phyloP scores from a whole-genome alignment of 2,797 vertebrate species.

The Melanotaenia boesemani region DNA sequence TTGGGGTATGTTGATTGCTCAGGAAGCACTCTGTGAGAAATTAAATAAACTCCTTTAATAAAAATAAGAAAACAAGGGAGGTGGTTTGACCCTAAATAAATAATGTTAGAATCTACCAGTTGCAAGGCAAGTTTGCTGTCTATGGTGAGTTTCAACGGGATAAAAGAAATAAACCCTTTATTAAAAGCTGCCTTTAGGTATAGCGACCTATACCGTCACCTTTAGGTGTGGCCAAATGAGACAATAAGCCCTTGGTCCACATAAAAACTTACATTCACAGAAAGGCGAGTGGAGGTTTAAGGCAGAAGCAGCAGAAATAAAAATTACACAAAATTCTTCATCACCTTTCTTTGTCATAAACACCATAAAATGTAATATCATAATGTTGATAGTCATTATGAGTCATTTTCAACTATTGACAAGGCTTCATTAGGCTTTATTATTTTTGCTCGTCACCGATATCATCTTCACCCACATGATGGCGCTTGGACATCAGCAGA shows the following conservation, averaged over 20 bases:
- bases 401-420: not conserved
- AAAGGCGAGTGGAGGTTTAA: not conserved
- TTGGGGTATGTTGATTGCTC: not conserved
- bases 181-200: not conserved
- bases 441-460: not conserved
- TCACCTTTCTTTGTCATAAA: not conserved
- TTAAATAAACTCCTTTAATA: too few relatives aligned
- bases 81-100: too few relatives aligned
- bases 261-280: too few relatives aligned
- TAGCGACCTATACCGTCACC: not conserved
- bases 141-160: not conserved
- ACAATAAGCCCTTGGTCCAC: not conserved
- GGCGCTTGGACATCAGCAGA: constrained; percentile 67
- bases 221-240: not conserved
- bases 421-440: not conserved
- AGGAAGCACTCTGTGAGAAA: too few relatives aligned
- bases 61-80: not conserved
- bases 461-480: constrained; percentile 42
- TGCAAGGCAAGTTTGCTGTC: not conserved
- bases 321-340: not conserved
- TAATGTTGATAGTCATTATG: not conserved
- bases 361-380: not conserved
- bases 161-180: not conserved
- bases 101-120: too few relatives aligned
- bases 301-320: not conserved